A percentile compares a stretch with the other conserved stretches of the same genome.
phyloP scores from a whole-genome alignment of 2,797 vertebrate species.

The Cetoscarus ocellatus region DNA sequence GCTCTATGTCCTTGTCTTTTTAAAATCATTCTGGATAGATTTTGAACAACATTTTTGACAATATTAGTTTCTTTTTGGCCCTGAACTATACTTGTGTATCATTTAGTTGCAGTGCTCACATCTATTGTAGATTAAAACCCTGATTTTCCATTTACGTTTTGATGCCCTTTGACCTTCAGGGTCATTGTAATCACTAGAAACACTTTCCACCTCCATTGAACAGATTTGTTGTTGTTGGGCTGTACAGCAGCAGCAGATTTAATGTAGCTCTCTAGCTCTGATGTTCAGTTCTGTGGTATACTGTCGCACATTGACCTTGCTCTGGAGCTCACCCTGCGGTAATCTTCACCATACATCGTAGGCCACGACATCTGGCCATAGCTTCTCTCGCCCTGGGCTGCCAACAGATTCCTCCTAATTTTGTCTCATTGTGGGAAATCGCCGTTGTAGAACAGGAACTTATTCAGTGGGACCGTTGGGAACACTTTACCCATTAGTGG shows the following conservation, averaged over 20 bases:
- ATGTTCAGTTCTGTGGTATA: neutral
- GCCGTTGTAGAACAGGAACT: conserved; percentile 66
- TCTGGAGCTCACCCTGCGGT: conserved; percentile 3
- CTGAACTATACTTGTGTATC: conserved; percentile 52
- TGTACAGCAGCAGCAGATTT: conserved; percentile 13
- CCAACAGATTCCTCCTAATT: conserved; percentile 55
- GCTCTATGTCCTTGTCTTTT: conserved; percentile 23
- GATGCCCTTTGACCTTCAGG: conserved; percentile 31
- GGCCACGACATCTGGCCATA: conserved; percentile 32
- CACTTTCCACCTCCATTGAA: conserved; percentile 21
- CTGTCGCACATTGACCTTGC: conserved; percentile 29
- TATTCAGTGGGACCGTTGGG: conserved; percentile 65
- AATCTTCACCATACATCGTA: conserved; percentile 32
- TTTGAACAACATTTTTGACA: conserved; percentile 53
- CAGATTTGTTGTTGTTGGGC: conserved; percentile 17
- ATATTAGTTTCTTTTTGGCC: conserved; percentile 46
- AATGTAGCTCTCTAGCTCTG: neutral
- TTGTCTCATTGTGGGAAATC: conserved; percentile 71
- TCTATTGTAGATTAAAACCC: conserved; percentile 51
- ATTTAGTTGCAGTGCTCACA: conserved; percentile 45
- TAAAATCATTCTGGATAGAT: conserved; percentile 52
- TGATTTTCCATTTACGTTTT: conserved; percentile 36
- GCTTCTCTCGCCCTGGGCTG: conserved; percentile 21
- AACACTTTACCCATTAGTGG: conserved; percentile 71
- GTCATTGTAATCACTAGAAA: conserved; percentile 40